Evolutionary conservation across 2,113 vertebrate genomes (phyloP), one percentile per base, ranked within the genome.

Genomic region (Colaptes auratus): DNA sequence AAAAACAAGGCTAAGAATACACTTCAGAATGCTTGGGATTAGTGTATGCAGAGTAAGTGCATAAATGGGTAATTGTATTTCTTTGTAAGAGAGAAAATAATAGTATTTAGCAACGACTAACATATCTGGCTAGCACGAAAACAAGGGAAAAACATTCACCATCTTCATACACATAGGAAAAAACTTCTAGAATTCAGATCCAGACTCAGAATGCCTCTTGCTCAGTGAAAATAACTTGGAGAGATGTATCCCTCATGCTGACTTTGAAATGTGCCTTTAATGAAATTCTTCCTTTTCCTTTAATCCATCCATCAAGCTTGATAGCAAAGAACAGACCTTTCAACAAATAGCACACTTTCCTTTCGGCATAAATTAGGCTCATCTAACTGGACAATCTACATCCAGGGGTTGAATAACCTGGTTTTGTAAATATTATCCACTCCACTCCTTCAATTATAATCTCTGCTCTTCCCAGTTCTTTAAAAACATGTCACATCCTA

Each of bases 331-430:
- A 55, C 19, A 94, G 78, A 74, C 87, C 66, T 96, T 89, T 73
- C 72, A 90, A 83, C 50, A 96, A 97, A 92, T 58, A 82, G 82
- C 44, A 92, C 50, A n/a, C 21, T 64, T 88, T 72, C 55, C 67
- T 75, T 94, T 80, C 73, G 28, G 75, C 39, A 84, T 53, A 83
- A 70, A 61, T 91, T 56, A 93, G 25, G 75, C 56, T 77, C 36
- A 85, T 75, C 65, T 30, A 20, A 70, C 59, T 59, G 65, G 81
- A 63, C 23, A 3, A 56, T 64, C 64, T 82, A 87, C 83, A 95
- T 65, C 65, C 85, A 88, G 75, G 12, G 17, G 55, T 18, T 95
- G 77, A 94, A 85, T 65, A 91, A 90, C 28, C 59, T 30, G 21
- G n/a, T 58, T 91, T 66, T 75, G 71, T 86, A 95, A 91, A 82